These are phyloP conservation scores for Strigamia crassipes DNA, from an alignment of 2,888 invertebrate genomes.

Conservation along the genomic window DNA sequence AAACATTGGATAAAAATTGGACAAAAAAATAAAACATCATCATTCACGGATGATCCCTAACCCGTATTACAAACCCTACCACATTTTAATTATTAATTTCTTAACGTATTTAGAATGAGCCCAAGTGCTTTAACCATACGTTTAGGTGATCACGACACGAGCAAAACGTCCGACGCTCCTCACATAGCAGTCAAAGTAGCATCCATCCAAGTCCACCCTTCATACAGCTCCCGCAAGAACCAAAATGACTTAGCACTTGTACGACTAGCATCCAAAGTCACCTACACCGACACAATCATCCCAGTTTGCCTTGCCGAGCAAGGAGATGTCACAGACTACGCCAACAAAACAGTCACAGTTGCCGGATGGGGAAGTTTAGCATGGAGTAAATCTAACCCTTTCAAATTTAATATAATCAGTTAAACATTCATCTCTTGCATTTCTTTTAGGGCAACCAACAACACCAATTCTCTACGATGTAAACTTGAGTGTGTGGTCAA, in stretches of 20 bases:
- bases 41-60: too few species aligned
- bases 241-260: slow-evolving; percentile 84
- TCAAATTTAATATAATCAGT: background rate
- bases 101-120: slow-evolving; percentile 4
- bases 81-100: background rate
- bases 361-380: slow-evolving; percentile 84
- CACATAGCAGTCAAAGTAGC: slow-evolving; percentile 80
- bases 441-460: slow-evolving; percentile 45
- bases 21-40: too few species aligned
- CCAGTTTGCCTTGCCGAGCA: slow-evolving; percentile 72
- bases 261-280: slow-evolving; percentile 76
- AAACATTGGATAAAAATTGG: too few species aligned
- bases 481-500: slow-evolving; percentile 52
- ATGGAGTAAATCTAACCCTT: slow-evolving; percentile 12
- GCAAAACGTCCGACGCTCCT: slow-evolving; percentile 72
- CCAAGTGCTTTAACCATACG: slow-evolving; percentile 78
- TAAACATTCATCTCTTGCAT: too few species aligned
- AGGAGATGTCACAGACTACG: slow-evolving; percentile 66
- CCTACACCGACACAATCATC: slow-evolving; percentile 72
- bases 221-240: slow-evolving; percentile 58
- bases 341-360: slow-evolving; percentile 75
- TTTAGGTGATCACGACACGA: slow-evolving; percentile 82
- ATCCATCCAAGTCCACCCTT: slow-evolving; percentile 58
- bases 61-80: background rate
- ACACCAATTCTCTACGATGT: slow-evolving; percentile 60